phyloP scores from a whole-genome alignment of 2,113 vertebrate genomes.

The Motacilla alba region DNA sequence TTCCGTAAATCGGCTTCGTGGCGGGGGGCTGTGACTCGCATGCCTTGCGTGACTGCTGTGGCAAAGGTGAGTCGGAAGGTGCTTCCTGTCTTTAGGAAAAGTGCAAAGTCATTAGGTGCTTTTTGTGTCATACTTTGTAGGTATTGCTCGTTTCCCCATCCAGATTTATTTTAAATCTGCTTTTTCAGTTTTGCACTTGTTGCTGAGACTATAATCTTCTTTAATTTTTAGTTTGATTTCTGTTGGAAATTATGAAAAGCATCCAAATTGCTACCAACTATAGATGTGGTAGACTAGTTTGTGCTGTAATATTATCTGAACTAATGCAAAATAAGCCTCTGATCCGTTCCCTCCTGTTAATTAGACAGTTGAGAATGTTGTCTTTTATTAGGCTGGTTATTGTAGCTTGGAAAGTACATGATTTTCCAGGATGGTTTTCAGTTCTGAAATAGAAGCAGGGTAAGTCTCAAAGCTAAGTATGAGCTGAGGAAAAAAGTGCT shows the following conservation, averaged over 20 bases:
- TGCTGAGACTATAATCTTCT: not conserved
- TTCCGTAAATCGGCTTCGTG: rapidly evolving
- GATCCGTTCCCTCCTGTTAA: not conserved
- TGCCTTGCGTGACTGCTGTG: not conserved
- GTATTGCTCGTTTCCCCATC: not conserved
- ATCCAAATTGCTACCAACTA: not conserved
- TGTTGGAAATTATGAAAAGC: not conserved
- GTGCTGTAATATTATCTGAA: not conserved
- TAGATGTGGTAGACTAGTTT: not conserved
- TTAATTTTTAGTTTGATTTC: not conserved
- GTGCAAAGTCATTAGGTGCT: conserved; percentile 39
- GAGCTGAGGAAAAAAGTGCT: not conserved
- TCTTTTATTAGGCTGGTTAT: not conserved
- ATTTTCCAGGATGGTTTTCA: not conserved
- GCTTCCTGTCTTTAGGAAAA: not conserved
- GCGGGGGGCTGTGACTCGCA: rapidly evolving
- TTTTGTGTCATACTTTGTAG: not conserved
- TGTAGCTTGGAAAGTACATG: not conserved
- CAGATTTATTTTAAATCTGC: not conserved
- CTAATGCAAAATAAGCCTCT: not conserved
- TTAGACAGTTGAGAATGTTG: not conserved
- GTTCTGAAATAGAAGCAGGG: not conserved
- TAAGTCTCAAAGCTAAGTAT: not conserved
- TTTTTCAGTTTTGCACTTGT: not conserved
- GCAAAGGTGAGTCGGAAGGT: not conserved